A percentile compares a stretch with the other conserved stretches of the same genome.
Conservation (phyloP, 2,113 vertebrate species). For the Mystacornis crossleyi region DNA sequence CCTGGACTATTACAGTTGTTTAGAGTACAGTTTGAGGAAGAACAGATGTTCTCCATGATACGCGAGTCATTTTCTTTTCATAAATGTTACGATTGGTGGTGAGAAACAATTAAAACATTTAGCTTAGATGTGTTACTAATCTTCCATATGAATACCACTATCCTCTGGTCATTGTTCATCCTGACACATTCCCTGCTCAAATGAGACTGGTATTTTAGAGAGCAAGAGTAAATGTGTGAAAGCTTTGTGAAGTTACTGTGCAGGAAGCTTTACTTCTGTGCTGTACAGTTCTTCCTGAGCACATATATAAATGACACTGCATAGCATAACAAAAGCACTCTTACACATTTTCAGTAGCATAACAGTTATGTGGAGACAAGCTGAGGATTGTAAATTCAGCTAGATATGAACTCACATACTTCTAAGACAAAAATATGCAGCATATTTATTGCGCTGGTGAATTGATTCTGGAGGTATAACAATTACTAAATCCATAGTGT, state of each 20-base stretch:
- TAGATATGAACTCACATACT: not conserved
- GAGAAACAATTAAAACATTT: not conserved
- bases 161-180: not conserved
- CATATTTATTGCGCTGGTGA: not conserved
- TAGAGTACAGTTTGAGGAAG: not conserved
- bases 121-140: not conserved
- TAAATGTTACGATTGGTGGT: not conserved
- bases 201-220: not conserved
- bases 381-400: not conserved
- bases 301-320: not conserved
- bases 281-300: not conserved
- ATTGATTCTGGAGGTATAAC: not conserved
- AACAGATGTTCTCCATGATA: not conserved
- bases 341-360: not conserved
- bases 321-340: not conserved
- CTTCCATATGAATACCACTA: not conserved
- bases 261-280: not conserved
- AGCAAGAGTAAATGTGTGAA: not conserved
- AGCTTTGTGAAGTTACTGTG: not conserved
- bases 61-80: not conserved
- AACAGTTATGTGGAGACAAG: not conserved
- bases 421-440: not conserved
- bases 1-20: not conserved
- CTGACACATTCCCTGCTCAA: not conserved
- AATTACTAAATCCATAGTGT: not conserved